Base-by-base conservation (phyloP, 2,113 vertebrate genomes). In the Brachyhypopomus gauderio region DNA sequence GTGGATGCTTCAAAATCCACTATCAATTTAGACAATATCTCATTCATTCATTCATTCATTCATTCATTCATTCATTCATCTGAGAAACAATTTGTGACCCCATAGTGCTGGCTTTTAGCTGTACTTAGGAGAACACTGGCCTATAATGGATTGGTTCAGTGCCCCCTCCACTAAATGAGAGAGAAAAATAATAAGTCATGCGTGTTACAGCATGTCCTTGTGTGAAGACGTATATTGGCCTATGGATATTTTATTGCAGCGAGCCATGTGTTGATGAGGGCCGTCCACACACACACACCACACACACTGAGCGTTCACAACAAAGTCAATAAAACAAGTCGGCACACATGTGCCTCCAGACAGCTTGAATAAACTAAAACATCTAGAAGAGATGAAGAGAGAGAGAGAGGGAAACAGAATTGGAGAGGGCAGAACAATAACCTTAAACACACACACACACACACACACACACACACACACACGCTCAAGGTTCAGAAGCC, bases 401-500 rank as follows among this genome's bases (percentile, higher is more conserved):
- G 19, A 34, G 12, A 67, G 27, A 67, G 12, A 38, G 34, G 9
- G 66, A n/a, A 14, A 76, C 23, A 63, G 36, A 34, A n/a, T 38
- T 30, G 38, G 67, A 23, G 60, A 64, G 70, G 52, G 60, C 38
- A 70, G 45, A 48, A 45, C 34, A 80, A 63, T 22, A 60, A 75
- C 36, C 34, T 41, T 70, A 62, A 67, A 41, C 67, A 78, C 20
- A 59, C 69, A 73, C 67, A 76, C 56, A 83, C 55, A 83, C 75
- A 71, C 67, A 86, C 72, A 79, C 75, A 45, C n/a, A 64, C 9
- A 79, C 45, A 38, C 36, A 72, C 58, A 14, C 48, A 38, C 67
- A 66, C 80, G 58, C 62, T 77, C 80, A 64, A 82, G 79, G 72
- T 78, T 84, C 76, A 76, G 64, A 69, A 75, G 67, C 78, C 84